Evolutionary conservation across 2,797 vertebrate species (phyloP), one percentile per base, ranked within the genome.

Genomic region (Cossypha polioptera): DNA sequence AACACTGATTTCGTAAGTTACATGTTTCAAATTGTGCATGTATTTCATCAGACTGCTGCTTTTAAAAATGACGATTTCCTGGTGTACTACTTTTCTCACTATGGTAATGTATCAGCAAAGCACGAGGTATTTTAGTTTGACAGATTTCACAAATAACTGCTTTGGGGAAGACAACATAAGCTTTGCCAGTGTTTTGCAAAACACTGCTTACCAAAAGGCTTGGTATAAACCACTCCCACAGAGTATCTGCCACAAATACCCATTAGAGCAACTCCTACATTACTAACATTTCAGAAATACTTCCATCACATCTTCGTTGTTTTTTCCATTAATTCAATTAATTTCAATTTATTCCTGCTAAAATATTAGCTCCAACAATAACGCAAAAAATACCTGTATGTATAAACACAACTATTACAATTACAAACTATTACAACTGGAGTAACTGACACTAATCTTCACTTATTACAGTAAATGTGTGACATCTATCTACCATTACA

Each of bases 401-500:
- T 73, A 86, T 95, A 62, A 96, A 91, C 67, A 95, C 50, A 85
- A 82, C 69, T 85, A 68, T 48, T 79, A 89, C 36, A 96, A 84
- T 95, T 63, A 65, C 45, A 47, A 94, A 90, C 79, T 66, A 72
- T 66, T 72, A 72, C 54, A 86, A 95, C 43, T 18, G 20, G 25
- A 88, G 33, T 85, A 95, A 90, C 55, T 77, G 87, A 92, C 94
- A 82, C 75, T 86, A 87, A 96, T 90, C 86, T 95, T 79, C 58
- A 87, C 54, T 89, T 96, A 88, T 88, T 94, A 95, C 73, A 91
- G 76, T 72, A 96, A 95, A 81, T 93, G 92, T 42, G 69, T 94
- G 94, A 97, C 90, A 96, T 92, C 90, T 61, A 83, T 95, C 91
- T 95, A 96, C 78, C 89, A 96, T 85, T 93, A 95, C 73, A 95